A percentile compares a stretch with the other conserved stretches of the same genome.
phyloP scores from a whole-genome alignment of 2,113 vertebrate species.

The Scomber japonicus region DNA sequence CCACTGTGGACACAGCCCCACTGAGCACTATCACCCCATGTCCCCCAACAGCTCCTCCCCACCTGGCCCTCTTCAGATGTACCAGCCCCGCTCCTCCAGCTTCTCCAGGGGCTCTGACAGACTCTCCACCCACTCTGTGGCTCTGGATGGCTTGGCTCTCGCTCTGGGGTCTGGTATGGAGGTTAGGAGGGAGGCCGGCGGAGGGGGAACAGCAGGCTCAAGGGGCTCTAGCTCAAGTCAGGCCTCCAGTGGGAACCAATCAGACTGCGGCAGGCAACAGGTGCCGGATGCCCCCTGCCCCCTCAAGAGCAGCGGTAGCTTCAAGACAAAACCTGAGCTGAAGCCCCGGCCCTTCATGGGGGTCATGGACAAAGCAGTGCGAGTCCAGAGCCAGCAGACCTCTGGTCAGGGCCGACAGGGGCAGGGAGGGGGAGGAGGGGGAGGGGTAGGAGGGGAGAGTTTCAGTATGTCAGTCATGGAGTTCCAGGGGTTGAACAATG shows the following conservation, averaged over 20 bases:
- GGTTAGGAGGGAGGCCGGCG: slow-evolving; percentile 77
- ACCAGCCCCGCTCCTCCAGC: slow-evolving; percentile 78
- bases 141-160: slow-evolving; percentile 68
- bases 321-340: slow-evolving; percentile 84
- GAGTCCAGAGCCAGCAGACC: slow-evolving; percentile 88
- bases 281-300: slow-evolving; percentile 82
- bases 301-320: slow-evolving; percentile 80
- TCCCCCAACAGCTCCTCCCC: slow-evolving; percentile 77
- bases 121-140: slow-evolving; percentile 74
- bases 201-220: slow-evolving; percentile 79
- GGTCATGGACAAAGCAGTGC: slow-evolving; percentile 94
- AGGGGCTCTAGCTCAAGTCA: slow-evolving; percentile 90
- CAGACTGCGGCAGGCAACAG: slow-evolving; percentile 85
- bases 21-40: slow-evolving; percentile 74
- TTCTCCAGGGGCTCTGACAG: slow-evolving; percentile 85
- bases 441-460: slow-evolving; percentile 73
- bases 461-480: slow-evolving; percentile 76
- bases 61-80: slow-evolving; percentile 63
- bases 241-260: slow-evolving; percentile 87
- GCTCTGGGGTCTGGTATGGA: slow-evolving; percentile 76
- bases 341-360: slow-evolving; percentile 95
- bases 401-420: slow-evolving; percentile 85
- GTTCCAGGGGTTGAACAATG: slow-evolving; percentile 76
- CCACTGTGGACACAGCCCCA: slow-evolving; percentile 70
- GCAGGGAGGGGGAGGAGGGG: slow-evolving; percentile 62